Evolutionary conservation across 2,113 vertebrate genomes (phyloP), one percentile per base, ranked within the genome.

Genomic region (Ramphastos sulfuratus): DNA sequence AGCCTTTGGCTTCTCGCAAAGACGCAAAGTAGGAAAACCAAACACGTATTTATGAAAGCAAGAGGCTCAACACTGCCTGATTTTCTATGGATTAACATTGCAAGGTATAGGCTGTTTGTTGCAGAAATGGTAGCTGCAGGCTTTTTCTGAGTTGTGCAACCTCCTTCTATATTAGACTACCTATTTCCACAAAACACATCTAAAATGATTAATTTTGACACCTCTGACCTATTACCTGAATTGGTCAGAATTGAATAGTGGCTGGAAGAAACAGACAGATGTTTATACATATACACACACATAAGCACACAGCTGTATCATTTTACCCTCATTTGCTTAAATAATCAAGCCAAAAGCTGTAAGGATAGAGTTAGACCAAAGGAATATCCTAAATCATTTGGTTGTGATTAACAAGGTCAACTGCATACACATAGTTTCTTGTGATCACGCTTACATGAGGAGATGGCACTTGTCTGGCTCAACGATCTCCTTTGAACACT

Each of bases 401-500:
- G 21, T 69, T 58, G 48, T 17, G 33, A 30, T 48, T 71, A 48
- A n/a, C 72, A 79, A 69, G 12, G 39, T 35, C 39, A 80, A n/a
- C 19, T 55, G 19, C 60, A 24, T 4, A 10, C 9, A 33, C 4
- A 2, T 15, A 4, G 3, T 13, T 60, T 73, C 78, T 59, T 56
- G 60, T 17, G 60, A 48, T 80, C 7, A 4, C 31, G 21, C 18
- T 72, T 61, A 10, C 0, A 1, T 30, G 59, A 72, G 8, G 15
- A 27, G 27, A 21, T 75, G 44, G 55, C 15, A 39, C 35, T 80
- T 35, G 14, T 15, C 54, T 58, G 82, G 25, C 31, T 71, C 52
- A 71, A 9, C 1, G 1, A 27, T 7, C 46, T 23, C 15, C 24
- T 76, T 7, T 1, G 1, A 76, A 50, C 15, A 9, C 25, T 23